phyloP scores from a whole-genome alignment of 2,113 vertebrate genomes.

The Cynocephalus volans region DNA sequence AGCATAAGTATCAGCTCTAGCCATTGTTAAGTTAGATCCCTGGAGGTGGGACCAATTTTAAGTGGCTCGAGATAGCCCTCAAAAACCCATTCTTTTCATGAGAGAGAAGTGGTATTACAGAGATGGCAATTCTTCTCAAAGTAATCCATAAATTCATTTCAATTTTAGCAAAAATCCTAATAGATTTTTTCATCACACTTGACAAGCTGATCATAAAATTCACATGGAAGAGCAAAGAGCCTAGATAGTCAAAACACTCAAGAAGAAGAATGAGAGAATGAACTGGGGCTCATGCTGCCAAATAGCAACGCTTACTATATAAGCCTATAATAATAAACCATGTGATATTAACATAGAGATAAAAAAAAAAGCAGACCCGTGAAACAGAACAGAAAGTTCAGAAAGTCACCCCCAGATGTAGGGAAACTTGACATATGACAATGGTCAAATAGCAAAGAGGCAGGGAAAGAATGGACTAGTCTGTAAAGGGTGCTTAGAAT shows the following conservation, averaged over 20 bases:
- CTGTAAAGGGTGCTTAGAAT: not conserved
- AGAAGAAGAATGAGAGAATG: not conserved
- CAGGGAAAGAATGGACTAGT: not conserved
- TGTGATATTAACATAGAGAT: not conserved
- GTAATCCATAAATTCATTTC: not conserved
- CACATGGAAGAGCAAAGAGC: constrained; percentile 7
- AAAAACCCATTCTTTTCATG: constrained; percentile 14
- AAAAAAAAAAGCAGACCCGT: not conserved
- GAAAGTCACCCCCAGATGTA: not conserved
- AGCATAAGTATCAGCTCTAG: not conserved
- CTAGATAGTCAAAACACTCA: not conserved
- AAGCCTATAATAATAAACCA: not conserved
- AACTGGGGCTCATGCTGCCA: not conserved
- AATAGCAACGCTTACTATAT: not conserved
- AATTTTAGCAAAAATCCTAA: not conserved
- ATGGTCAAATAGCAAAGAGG: not conserved
- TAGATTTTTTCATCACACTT: not conserved
- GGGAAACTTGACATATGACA: not conserved
- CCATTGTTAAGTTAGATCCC: not conserved
- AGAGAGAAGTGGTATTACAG: not conserved
- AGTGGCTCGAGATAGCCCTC: not conserved
- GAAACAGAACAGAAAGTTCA: not conserved
- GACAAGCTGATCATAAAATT: not conserved
- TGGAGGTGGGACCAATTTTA: not conserved
- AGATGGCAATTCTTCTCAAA: not conserved